A percentile compares a stretch with the other conserved stretches of the same genome.
Conservation (phyloP, 2,113 vertebrate species). For the Lanius collurio region DNA sequence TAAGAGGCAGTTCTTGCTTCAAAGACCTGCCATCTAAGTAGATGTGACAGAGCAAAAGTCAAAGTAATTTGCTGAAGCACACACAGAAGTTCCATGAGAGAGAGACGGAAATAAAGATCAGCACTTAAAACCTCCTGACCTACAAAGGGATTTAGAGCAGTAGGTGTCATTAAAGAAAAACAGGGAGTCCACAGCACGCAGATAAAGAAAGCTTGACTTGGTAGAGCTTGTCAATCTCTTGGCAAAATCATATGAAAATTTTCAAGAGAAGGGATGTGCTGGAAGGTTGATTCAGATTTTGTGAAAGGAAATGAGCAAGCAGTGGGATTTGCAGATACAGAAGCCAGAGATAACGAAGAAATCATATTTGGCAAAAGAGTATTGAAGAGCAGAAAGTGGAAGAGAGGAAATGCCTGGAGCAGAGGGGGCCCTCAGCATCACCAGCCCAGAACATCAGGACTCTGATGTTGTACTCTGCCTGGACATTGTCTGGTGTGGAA, state of each 20-base stretch:
- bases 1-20: not conserved
- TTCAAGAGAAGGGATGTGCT: slow-evolving; percentile 25
- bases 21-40: not conserved
- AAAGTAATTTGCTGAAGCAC: slow-evolving; percentile 23
- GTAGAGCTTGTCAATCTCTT: slow-evolving; percentile 19
- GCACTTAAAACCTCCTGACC: slow-evolving; percentile 12
- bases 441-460: not conserved
- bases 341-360: slow-evolving; percentile 6
- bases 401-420: not conserved
- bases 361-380: not conserved
- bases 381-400: not conserved
- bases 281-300: slow-evolving; percentile 8
- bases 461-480: not conserved
- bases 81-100: not conserved
- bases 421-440: not conserved
- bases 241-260: not conserved
- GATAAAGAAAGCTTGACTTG: not conserved
- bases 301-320: slow-evolving; percentile 11
- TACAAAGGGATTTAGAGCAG: not conserved
- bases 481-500: not conserved
- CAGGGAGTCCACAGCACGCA: not conserved
- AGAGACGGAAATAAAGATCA: slow-evolving; percentile 13
- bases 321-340: not conserved
- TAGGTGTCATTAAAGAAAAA: not conserved
- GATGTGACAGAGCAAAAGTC: not conserved